Conservation (phyloP, 2,113 vertebrate genomes). For the Heterotis niloticus region DNA sequence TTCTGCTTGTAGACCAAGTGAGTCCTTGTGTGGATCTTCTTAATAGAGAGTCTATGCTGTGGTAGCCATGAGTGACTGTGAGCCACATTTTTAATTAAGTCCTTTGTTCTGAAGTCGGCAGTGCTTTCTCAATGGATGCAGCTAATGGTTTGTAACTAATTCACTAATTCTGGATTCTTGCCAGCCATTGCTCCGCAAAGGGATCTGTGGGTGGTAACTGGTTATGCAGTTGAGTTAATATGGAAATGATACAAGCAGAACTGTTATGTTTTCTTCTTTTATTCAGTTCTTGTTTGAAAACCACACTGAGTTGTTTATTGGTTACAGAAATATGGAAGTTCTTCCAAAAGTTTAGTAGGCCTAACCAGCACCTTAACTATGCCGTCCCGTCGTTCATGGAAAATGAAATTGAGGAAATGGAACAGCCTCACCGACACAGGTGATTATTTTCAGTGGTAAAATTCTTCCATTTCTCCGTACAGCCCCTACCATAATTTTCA, state of each 20-base stretch:
- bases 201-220: background rate
- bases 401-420: no score
- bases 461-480: no score
- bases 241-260: background rate
- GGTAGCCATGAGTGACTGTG: background rate
- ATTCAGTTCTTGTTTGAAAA: no score
- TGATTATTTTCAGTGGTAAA: no score
- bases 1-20: background rate
- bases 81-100: constrained; percentile 8
- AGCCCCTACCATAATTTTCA: no score
- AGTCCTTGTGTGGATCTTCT: background rate
- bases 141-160: constrained; percentile 5
- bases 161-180: constrained; percentile 6
- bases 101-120: background rate
- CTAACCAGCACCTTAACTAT: no score
- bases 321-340: no score
- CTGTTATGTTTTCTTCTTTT: no score
- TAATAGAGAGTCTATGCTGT: background rate
- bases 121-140: background rate
- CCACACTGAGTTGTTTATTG: no score
- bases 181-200: background rate
- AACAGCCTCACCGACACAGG: no score
- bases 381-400: no score
- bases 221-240: background rate
- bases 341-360: no score